Base-by-base conservation (phyloP, 2,797 vertebrate genomes). In the Todus mexicanus region DNA sequence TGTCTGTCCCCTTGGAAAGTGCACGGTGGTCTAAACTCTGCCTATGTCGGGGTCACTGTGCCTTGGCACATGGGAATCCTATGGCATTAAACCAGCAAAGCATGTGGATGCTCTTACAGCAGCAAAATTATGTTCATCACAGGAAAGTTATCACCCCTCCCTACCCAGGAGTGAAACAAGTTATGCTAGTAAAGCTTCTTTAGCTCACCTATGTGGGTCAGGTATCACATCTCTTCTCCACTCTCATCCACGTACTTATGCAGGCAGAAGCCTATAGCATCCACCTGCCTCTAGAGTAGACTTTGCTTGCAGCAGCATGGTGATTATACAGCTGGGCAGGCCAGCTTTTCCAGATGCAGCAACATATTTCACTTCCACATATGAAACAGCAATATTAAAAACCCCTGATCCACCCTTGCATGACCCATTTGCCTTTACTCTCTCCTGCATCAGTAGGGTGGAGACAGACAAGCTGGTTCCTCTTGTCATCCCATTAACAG, bases 321-420 rank as follows among this genome's bases (percentile, higher is more conserved):
- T 95, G 84, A 95, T 94, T 94, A 94, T 92, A 81, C 21, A 93
- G 57, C 87, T 82, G 87, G 73, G 84, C 90, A 94, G 93, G 94
- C 88, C 85, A 86, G 90, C 93, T 92, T 95, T 96, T 95, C 92
- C 93, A 96, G 96, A 50, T 93, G 73, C 84, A 94, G 18, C 93
- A 92, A 60, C 94, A 91, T 95, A 94, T 59, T 94, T 95, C 43
- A 42, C 70, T 92, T 96, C 93, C 84, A 92, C 66, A 43, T 83
- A 89, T 92, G 90, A 96, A 96, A 81, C 60, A 81, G 90, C 78
- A 87, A 72, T 74, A 90, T 90, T 92, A 84, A 93, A 93, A 95
- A 18, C 4, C 65, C 93, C 84, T 84, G 84, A 91, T 85, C 92
- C 94, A 77, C 93, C 93, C 94, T 89, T 87, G 65, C 70, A 53